phyloP scores from a whole-genome alignment of 1,140 invertebrate genomes.

The Diuraphis noxia region DNA sequence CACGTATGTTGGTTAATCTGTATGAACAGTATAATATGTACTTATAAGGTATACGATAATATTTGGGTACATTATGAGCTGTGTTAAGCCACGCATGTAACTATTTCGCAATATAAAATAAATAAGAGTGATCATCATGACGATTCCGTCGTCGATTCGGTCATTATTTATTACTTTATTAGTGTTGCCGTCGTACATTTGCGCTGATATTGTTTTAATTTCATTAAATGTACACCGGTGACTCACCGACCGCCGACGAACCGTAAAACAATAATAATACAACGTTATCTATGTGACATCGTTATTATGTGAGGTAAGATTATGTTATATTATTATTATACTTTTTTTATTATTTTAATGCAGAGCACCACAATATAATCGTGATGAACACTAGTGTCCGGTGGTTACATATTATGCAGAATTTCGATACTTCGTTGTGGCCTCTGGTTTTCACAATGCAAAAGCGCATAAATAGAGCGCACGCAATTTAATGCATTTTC shows the following conservation, averaged over 20 bases:
- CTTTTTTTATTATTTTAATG: background rate
- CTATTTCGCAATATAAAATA: background rate
- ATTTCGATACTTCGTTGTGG: background rate
- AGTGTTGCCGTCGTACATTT: background rate
- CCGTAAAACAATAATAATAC: background rate
- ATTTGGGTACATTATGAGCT: background rate
- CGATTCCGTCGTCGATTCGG: background rate
- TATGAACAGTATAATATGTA: background rate
- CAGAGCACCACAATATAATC: background rate
- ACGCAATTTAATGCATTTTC: background rate
- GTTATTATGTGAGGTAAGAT: background rate
- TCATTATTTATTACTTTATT: background rate
- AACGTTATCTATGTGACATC: no score
- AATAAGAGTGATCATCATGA: background rate
- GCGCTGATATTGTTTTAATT: background rate
- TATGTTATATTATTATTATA: background rate
- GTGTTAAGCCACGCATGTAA: background rate
- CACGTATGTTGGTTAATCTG: background rate
- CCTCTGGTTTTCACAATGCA: background rate
- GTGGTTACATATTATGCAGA: background rate
- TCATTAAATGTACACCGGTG: background rate
- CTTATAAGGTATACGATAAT: background rate
- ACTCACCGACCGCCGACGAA: background rate
- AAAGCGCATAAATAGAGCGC: background rate
- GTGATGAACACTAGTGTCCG: background rate